Evolutionary conservation across 2,888 invertebrate genomes (phyloP).

Genomic region (Stenoptilia bipunctidactyla): DNA sequence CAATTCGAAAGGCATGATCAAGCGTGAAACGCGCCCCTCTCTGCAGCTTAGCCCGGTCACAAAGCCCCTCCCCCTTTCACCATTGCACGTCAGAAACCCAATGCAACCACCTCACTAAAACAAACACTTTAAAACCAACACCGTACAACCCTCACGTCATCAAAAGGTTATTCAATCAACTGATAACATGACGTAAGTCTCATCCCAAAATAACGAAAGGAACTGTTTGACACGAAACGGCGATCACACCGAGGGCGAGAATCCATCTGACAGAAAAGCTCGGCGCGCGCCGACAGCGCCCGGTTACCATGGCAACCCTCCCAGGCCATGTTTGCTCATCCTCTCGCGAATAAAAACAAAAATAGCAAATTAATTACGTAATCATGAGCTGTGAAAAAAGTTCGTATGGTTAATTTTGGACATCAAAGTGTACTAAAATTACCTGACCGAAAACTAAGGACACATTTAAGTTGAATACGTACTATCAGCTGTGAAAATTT

Average conservation of each 20-base stretch:
- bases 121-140: neutral
- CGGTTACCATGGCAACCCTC: conserved; percentile 53
- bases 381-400: conserved; percentile 49
- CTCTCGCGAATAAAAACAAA: conserved; percentile 58
- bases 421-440: no score
- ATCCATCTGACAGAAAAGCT: conserved; percentile 49
- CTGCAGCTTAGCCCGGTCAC: conserved; percentile 40
- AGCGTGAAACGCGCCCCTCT: conserved; percentile 50
- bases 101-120: conserved; percentile 41
- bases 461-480: no score
- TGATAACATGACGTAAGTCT: conserved; percentile 37
- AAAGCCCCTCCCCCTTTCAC: conserved; percentile 34
- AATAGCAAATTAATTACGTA: conserved; percentile 67
- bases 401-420: conserved; percentile 38
- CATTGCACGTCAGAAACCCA: conserved; percentile 44
- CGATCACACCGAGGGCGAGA: conserved; percentile 45
- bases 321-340: conserved; percentile 56
- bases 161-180: conserved; percentile 18
- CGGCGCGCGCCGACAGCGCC: conserved; percentile 65
- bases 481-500: no score
- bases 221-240: conserved; percentile 40
- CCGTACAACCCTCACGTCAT: conserved; percentile 24
- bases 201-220: conserved; percentile 31
- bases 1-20: conserved; percentile 62
- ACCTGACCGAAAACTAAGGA: no score